Evolutionary conservation across 2,888 invertebrate genomes (phyloP), one percentile per base, ranked within the genome.

Genomic region (Folsomia manolachei): DNA sequence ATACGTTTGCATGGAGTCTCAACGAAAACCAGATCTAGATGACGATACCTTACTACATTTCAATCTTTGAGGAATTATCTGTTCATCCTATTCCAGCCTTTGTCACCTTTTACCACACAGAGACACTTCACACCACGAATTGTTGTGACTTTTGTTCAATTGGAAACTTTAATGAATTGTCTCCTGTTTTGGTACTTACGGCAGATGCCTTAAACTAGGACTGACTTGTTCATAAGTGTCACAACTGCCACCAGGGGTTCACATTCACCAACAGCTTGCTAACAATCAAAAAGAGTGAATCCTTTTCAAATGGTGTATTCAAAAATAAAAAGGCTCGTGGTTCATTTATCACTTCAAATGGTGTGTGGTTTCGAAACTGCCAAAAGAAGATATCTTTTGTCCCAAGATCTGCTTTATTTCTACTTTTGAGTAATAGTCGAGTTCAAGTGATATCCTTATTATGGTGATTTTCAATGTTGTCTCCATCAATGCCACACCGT

Each of bases 321-420:
- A 52, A 66, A 66, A 71, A 73, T 75, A 70, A 73, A 71, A 66
- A 71, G 73, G 71, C 71, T 73, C 71, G 69, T 75, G 63, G 66
- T 71, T 73, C 75, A 75, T 75, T 75, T 75, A 75, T 75, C 75
- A 73, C 70, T 53, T 63, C 21, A 18, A 51, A 56, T 56, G 56
- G 56, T 19, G 19, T 56, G 56, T 56, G 56, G 56, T 56, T 56
- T 39, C 14, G 39, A 39, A 39, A 19, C 56, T 56, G 56, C 56
- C 56, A 56, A 56, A 56, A 4, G n/a, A 19, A 56, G n/a, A n/a
- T n/a, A n/a, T n/a, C 56, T n/a, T n/a, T 39, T 39, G 39, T 39
- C 7, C 39, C n/a, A n/a, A n/a, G n/a, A n/a, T 39, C 39, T 39
- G 4, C 39, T 39, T 39, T 39, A 9, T n/a, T 39, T 39, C 39